Percentiles rank a stretch among this genome's conserved stretches.
Evolutionary conservation across 2,113 vertebrate species (phyloP).

Genomic region (Marmota flaviventris): DNA sequence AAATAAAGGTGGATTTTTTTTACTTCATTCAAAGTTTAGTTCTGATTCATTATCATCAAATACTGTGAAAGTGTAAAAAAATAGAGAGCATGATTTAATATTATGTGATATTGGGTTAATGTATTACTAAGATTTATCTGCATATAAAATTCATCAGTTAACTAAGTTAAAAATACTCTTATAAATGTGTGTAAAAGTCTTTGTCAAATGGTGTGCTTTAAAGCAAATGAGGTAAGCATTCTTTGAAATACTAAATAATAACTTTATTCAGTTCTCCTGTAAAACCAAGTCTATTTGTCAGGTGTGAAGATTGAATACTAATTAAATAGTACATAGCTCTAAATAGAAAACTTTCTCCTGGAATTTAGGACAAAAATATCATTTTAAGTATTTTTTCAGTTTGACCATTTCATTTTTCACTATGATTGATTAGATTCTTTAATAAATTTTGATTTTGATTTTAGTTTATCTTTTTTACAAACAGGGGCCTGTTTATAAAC

Average conservation of each 20-base stretch:
- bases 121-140: constrained; percentile 43
- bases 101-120: constrained; percentile 58
- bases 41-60: constrained; percentile 72
- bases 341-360: neutral
- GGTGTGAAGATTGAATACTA: constrained; percentile 14
- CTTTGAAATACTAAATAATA: constrained; percentile 36
- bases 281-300: constrained; percentile 48
- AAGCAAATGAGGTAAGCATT: constrained; percentile 31
- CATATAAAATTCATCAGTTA: constrained; percentile 53
- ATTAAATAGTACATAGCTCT: neutral
- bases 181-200: neutral
- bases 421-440: neutral
- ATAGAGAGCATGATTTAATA: constrained; percentile 54
- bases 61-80: constrained; percentile 60
- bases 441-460: neutral
- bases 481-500: neutral
- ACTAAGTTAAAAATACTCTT: constrained; percentile 48
- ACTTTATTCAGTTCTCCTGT: constrained; percentile 46
- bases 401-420: neutral
- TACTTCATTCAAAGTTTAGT: constrained; percentile 67
- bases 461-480: neutral
- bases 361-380: neutral
- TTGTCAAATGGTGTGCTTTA: constrained; percentile 34
- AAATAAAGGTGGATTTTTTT: constrained; percentile 67
- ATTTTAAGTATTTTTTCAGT: constrained; percentile 28